Base-by-base conservation (phyloP, 2,797 vertebrate species). In the Danio tinwini region DNA sequence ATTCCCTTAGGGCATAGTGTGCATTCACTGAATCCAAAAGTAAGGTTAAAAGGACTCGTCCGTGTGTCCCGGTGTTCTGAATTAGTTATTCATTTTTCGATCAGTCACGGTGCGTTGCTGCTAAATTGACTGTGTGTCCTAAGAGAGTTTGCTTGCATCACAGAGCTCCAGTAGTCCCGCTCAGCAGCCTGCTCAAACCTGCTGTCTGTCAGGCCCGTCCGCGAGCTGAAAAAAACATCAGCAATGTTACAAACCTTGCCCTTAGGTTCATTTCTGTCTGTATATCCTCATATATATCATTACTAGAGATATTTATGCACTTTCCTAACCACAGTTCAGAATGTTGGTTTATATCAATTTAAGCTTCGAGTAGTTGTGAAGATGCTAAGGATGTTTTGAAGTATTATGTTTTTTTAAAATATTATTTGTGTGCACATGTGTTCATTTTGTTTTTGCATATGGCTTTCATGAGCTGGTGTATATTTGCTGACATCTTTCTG, bases 391-490 rank as follows among this genome's bases (percentile, higher is more conserved):
- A 47, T 11, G 13, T 49, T 52, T 39, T 68, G n/a, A 45, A n/a
- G 14, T 69, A 49, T 69, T 59, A 7, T 59, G 10, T 63, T 56
- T 29, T n/a, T 6, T 70, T 59, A 5, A 5, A 29, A 29, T 17
- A 68, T 69, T 45, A 63, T 59, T 71, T 2, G 2, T 21, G 59
- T 53, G 58, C 47, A 61, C 79, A 47, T 50, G 56, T 49, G 5
- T 63, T 47, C 4, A 21, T 70, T 68, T 64, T 71, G 53, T 58
- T 44, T 56, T 55, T 74, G 44, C 59, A 74, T 37, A 45, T 7
- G 13, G 70, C 17, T 67, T 69, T 75, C 72, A 75, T 72, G 68
- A 52, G 44, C 45, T 70, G 69, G 56, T 45, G 9, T 56, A 9
- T 44, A 14, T 44, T 13, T 42, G 4, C n/a, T 56, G 68, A 40